These are phyloP conservation scores for Chloroclystis v-ata DNA, from an alignment of 2,888 invertebrate species.

Conservation along the genomic window DNA sequence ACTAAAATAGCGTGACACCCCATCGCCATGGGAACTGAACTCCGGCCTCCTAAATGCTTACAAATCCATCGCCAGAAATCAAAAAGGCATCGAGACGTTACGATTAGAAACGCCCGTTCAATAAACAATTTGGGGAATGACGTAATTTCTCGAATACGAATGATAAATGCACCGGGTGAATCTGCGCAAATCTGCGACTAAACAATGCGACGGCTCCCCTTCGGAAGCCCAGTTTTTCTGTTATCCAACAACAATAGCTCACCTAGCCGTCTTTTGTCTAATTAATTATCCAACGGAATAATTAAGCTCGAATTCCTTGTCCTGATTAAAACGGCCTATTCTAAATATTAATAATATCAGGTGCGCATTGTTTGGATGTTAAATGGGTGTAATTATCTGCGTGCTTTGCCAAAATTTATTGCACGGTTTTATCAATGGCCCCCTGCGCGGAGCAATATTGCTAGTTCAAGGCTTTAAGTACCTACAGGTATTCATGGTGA, in stretches of 20 bases:
- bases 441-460: slow-evolving; percentile 38
- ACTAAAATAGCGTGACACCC: slow-evolving; percentile 77
- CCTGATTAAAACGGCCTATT: slow-evolving; percentile 53
- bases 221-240: slow-evolving; percentile 67
- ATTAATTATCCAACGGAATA: slow-evolving; percentile 71
- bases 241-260: slow-evolving; percentile 59
- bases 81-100: slow-evolving; percentile 67
- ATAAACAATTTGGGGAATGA: slow-evolving; percentile 66
- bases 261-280: slow-evolving; percentile 66
- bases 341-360: slow-evolving; percentile 60
- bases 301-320: slow-evolving; percentile 63
- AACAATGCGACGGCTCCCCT: slow-evolving; percentile 55
- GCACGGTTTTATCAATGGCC: slow-evolving; percentile 42
- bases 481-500: too few species aligned
- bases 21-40: slow-evolving; percentile 67
- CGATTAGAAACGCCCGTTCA: slow-evolving; percentile 69
- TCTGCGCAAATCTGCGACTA: slow-evolving; percentile 37
- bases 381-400: slow-evolving; percentile 52
- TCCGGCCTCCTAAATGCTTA: slow-evolving; percentile 61
- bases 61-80: slow-evolving; percentile 68
- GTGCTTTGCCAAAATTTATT: slow-evolving; percentile 47
- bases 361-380: slow-evolving; percentile 56
- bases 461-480: slow-evolving; percentile 31
- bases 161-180: slow-evolving; percentile 67
- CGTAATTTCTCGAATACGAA: slow-evolving; percentile 53